These are phyloP conservation scores for Hirtodrosophila duncani DNA, from an alignment of 2,888 invertebrate genomes.

Conservation along the genomic window DNA sequence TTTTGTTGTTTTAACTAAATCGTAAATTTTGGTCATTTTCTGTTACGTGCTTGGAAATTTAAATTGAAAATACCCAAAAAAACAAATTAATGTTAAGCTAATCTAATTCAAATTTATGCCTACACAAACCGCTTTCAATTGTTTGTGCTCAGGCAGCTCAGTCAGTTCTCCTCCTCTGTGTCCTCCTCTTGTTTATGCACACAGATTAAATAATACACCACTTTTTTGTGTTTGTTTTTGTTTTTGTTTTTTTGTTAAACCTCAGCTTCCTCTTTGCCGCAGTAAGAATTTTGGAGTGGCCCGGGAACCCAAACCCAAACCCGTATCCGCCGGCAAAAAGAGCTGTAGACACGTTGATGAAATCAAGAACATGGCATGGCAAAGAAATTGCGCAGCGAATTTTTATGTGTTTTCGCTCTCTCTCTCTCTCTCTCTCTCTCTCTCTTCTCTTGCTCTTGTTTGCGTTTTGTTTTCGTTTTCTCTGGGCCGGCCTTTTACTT, in stretches of 20 bases:
- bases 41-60: too few relatives aligned
- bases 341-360: slow-evolving; percentile 14
- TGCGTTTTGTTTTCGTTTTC: slow-evolving; percentile 48
- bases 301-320: background rate
- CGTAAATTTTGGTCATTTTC: too few relatives aligned
- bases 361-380: slow-evolving; percentile 10
- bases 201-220: too few relatives aligned
- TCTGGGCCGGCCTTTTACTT: slow-evolving; percentile 15
- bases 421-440: slow-evolving; percentile 17
- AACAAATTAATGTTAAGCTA: slow-evolving; percentile 16
- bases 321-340: background rate
- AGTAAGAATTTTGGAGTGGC: too few relatives aligned
- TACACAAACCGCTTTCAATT: slow-evolving; percentile 19
- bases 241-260: background rate
- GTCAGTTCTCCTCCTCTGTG: background rate
- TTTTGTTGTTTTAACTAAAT: too few relatives aligned
- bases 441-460: slow-evolving; percentile 12
- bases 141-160: slow-evolving; percentile 7
- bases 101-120: slow-evolving; percentile 29
- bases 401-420: slow-evolving; percentile 16
- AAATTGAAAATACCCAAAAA: background rate
- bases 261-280: background rate
- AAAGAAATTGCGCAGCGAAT: slow-evolving; percentile 61
- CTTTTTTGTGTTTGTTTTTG: background rate
- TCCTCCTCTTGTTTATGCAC: slow-evolving; percentile 1